Percentiles rank a stretch among this genome's conserved stretches.
These are phyloP conservation scores for Cryptoblepharus egeriae DNA, from an alignment of 2,797 vertebrate genomes.

Conservation along the genomic window DNA sequence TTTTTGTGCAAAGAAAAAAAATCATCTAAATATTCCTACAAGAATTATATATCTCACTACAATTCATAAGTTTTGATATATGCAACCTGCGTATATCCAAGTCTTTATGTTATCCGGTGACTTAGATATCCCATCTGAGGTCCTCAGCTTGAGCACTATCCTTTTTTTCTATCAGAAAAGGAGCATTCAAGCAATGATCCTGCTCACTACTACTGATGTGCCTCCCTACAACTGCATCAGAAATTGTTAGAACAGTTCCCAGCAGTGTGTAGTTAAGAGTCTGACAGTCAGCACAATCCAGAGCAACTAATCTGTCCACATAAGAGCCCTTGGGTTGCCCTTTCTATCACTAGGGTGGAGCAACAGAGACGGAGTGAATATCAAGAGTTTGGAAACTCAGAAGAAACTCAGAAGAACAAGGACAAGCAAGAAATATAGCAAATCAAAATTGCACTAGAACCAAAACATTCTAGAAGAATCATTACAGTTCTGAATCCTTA, in stretches of 20 bases:
- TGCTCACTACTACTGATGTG: not conserved
- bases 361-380: too few species aligned
- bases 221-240: not conserved
- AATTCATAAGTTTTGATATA: constrained; percentile 20
- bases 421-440: too few species aligned
- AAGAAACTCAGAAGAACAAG: too few species aligned
- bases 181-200: constrained; percentile 37
- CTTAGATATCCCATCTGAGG: constrained; percentile 54
- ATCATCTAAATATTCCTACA: constrained; percentile 29
- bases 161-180: constrained; percentile 61
- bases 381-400: too few species aligned
- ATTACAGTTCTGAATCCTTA: too few species aligned
- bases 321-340: too few species aligned
- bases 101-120: not conserved
- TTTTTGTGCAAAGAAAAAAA: not conserved
- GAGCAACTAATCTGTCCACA: too few species aligned
- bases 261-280: constrained; percentile 1
- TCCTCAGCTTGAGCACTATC: constrained; percentile 40
- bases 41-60: constrained; percentile 4
- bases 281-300: too few species aligned
- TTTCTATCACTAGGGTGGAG: too few species aligned
- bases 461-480: too few species aligned
- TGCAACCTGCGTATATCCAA: not conserved
- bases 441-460: too few species aligned
- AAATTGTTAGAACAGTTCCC: not conserved